These are phyloP conservation scores for Matsumyia berberina DNA, from an alignment of 2,888 invertebrate species.

Conservation along the genomic window DNA sequence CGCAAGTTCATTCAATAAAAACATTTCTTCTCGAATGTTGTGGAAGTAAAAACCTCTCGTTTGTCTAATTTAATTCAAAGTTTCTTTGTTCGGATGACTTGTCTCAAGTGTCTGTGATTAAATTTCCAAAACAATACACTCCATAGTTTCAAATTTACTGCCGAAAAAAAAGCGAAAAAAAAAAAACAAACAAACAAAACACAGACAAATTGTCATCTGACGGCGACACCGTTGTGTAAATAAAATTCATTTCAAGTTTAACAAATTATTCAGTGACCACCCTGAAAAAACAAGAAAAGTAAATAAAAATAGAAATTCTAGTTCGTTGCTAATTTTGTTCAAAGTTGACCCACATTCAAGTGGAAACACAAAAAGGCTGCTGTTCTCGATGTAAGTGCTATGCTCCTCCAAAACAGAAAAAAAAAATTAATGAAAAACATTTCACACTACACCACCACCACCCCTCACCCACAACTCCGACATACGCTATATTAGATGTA, in stretches of 20 bases:
- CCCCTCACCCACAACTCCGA: no score
- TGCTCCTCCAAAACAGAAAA: slow-evolving; percentile 13
- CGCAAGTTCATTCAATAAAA: slow-evolving; percentile 59
- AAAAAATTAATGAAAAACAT: background rate
- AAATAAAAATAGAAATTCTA: slow-evolving; percentile 54
- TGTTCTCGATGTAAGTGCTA: slow-evolving; percentile 55
- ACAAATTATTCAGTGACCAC: slow-evolving; percentile 53
- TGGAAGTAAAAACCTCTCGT: slow-evolving; percentile 26
- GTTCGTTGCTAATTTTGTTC: slow-evolving; percentile 51
- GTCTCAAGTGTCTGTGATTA: background rate
- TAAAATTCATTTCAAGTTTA: slow-evolving; percentile 45
- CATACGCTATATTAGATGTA: background rate
- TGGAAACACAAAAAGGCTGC: slow-evolving; percentile 4
- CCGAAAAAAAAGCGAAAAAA: background rate
- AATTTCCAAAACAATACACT: slow-evolving; percentile 9
- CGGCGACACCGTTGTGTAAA: slow-evolving; percentile 2
- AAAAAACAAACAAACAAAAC: background rate
- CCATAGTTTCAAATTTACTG: slow-evolving; percentile 2
- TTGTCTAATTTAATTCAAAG: slow-evolving; percentile 12
- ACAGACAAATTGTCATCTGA: slow-evolving; percentile 29
- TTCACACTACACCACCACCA: background rate
- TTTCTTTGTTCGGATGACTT: slow-evolving; percentile 22
- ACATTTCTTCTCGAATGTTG: slow-evolving; percentile 67
- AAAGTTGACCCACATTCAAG: slow-evolving; percentile 43
- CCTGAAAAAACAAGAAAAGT: background rate